Evolutionary conservation across 64 coral and sea anemone genomes (phyloP), one percentile per base, ranked within the genome.

Genomic region (Montipora foliosa): DNA sequence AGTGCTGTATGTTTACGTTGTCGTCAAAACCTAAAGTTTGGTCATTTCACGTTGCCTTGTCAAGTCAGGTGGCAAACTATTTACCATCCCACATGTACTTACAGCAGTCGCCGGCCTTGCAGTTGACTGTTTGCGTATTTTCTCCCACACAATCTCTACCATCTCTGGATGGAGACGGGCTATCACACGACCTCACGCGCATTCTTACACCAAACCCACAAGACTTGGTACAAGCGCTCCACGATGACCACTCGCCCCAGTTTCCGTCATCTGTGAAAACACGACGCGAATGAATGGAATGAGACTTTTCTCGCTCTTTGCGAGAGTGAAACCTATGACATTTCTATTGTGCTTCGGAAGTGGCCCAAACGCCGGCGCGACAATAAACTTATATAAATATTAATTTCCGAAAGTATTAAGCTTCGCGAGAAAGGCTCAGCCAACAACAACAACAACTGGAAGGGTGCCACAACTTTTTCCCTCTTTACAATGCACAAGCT

Each of bases 191-290:
- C 47, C 94, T 89, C 8, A 64, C 75, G 14, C 94, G 87, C 64
- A 83, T 86, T 13, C 89, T 89, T 5, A 91, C 82, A 25, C 94
- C 94, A 15, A 87, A 89, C 8, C 94, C 94, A 78, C 94, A 95
- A 9, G 73, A 46, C n/a, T 95, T 87, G 37, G 88, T 90, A 45
- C 94, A 95, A 4, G 75, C 70, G n/a, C 81, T 91, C 94, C 94
- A 95, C 1, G 79, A 62, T 12, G 94, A 78, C 94, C 94, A 95
- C 61, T 90, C 80, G 78, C 94, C 83, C 94, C 94, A 95, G 52
- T 78, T 83, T 70, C 94, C 94, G 53, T 95, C 82, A 37, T 61
- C 94, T 95, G 77, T 0, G 68, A 89, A 64, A 78, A 15, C 22
- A 46, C 13, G 4, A 8, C 60, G 13, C 14, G 13, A 64, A 0